Evolutionary conservation across 2,888 invertebrate species (phyloP).

Genomic region (Papilio gigon): DNA sequence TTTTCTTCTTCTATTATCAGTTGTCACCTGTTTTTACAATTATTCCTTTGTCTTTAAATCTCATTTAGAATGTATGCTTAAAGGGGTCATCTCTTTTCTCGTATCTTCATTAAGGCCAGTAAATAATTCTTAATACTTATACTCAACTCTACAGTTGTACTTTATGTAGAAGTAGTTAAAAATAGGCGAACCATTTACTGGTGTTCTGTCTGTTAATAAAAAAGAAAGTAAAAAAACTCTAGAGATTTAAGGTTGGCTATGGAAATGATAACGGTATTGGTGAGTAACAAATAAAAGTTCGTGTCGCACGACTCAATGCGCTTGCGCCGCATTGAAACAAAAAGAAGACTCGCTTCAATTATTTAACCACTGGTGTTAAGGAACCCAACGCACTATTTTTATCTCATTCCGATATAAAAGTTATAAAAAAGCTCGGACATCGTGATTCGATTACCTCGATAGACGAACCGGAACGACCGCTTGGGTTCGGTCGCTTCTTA

Average conservation of each 20-base stretch:
- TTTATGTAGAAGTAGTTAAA: not conserved
- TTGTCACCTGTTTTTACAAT: no score
- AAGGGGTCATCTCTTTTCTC: no score
- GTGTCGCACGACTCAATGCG: slow-evolving; percentile 43
- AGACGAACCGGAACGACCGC: slow-evolving; percentile 50
- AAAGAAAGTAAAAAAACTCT: slow-evolving; percentile 48
- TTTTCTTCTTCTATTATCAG: no score
- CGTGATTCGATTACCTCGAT: slow-evolving; percentile 66
- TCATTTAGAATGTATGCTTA: no score
- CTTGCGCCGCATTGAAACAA: slow-evolving; percentile 47
- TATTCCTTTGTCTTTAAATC: no score
- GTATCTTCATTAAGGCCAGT: no score
- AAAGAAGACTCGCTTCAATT: slow-evolving; percentile 49
- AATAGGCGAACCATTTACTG: not conserved
- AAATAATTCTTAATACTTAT: not conserved
- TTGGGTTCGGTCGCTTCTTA: slow-evolving; percentile 33
- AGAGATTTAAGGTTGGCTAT: slow-evolving; percentile 38
- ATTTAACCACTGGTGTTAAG: slow-evolving; percentile 59
- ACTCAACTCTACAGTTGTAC: not conserved
- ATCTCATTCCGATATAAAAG: slow-evolving; percentile 50
- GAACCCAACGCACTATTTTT: slow-evolving; percentile 60
- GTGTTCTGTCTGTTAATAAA: slow-evolving; percentile 17
- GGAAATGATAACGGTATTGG: slow-evolving; percentile 49
- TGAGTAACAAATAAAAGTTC: slow-evolving; percentile 57
- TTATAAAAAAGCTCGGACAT: slow-evolving; percentile 52